Evolutionary conservation across 1,140 invertebrate species (phyloP).

Genomic region (Drosophila nasuta): DNA sequence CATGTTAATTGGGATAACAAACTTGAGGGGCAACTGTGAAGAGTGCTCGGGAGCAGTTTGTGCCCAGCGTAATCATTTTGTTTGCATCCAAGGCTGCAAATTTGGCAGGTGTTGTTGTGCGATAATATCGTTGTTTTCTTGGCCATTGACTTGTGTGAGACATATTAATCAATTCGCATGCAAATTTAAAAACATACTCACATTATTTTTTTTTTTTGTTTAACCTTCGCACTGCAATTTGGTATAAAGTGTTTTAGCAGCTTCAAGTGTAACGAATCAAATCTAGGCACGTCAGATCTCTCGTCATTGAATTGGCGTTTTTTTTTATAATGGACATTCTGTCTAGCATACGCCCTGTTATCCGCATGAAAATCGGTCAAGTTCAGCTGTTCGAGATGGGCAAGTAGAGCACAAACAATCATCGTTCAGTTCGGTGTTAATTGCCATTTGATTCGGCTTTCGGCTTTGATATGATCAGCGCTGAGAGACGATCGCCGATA

Average conservation of each 20-base stretch:
- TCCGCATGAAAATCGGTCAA: slow-evolving; percentile 66
- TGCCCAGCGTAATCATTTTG: slow-evolving; percentile 17
- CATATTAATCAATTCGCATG: slow-evolving; percentile 68
- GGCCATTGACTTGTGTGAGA: slow-evolving; percentile 21
- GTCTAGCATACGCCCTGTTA: slow-evolving; percentile 37
- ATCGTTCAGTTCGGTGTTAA: slow-evolving; percentile 43
- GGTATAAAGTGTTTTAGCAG: slow-evolving; percentile 10
- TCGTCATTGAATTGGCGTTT: slow-evolving; percentile 20
- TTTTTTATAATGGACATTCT: slow-evolving; percentile 33
- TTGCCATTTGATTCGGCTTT: slow-evolving; percentile 22
- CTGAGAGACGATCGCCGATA: neutral
- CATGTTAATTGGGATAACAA: slow-evolving; percentile 25
- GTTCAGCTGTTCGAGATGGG: slow-evolving; percentile 53
- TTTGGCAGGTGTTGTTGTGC: slow-evolving; percentile 41
- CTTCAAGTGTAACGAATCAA: slow-evolving; percentile 31
- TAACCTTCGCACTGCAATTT: slow-evolving; percentile 61
- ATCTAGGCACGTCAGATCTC: slow-evolving; percentile 13
- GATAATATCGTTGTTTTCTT: slow-evolving; percentile 9
- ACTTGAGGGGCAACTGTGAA: slow-evolving; percentile 19
- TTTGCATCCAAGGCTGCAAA: slow-evolving; percentile 42
- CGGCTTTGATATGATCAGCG: slow-evolving; percentile 18
- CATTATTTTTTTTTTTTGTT: slow-evolving; percentile 24
- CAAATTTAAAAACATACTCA: slow-evolving; percentile 54
- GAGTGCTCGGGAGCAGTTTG: slow-evolving; percentile 1
- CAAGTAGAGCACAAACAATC: slow-evolving; percentile 37